Evolutionary conservation across 2,113 vertebrate species (phyloP), one percentile per base, ranked within the genome.

Genomic region (Oreochromis tanganicae): DNA sequence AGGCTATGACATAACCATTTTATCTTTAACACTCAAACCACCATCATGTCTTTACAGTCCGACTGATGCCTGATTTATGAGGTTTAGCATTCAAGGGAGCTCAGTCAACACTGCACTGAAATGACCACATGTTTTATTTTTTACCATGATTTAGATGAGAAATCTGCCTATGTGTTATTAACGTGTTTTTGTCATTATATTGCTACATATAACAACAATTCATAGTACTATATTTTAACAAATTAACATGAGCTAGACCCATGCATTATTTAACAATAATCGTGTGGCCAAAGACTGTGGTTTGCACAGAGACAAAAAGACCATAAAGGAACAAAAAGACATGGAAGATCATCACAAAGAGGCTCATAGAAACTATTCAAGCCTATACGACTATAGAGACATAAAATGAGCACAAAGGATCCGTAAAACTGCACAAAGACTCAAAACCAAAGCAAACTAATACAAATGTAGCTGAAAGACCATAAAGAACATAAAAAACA

Each of bases 51-150:
- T 21, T 19, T 50, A 68, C n/a, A 56, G 5, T 13, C 27, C 21
- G 16, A 86, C 52, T 11, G 9, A 24, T 34, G 27, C 63, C 71
- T 82, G 75, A 80, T 55, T 50, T 13, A 73, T 19, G 52, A 32
- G 13, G 17, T 21, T 7, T 6, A 41, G 5, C 61, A 24, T 56
- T 50, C 17, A 3, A 5, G 2, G 52, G 16, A 63, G 55, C 63
- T 41, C 17, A 5, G 6, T 80, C 61, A 50, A 59, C 55, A 56
- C 57, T 6, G 10, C 50, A 11, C 5, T 10, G 12, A 75, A 75
- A 59, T 21, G 59, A 5, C 57, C 1, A 7, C 1, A 4, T 7
- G 17, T 10, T 85, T 24, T 41, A n/a, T 52, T 81, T 75, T 78
- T 17, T 12, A 50, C 52, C 48, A 7, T 6, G 24, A 43, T 85